Base-by-base conservation (phyloP, 2,888 invertebrate species). In the Cataglyphis cursor region DNA sequence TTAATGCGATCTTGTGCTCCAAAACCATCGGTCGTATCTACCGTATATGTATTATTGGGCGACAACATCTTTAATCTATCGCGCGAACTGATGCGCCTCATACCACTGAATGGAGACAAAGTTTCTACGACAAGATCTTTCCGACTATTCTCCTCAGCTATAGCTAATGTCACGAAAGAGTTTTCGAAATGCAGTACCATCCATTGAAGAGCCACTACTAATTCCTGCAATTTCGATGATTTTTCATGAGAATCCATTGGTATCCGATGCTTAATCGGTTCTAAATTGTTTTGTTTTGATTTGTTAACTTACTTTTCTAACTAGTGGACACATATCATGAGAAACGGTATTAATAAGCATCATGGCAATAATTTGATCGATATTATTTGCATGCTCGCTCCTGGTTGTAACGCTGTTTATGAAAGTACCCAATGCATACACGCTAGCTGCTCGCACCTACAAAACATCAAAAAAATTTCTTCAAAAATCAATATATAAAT, bases 351-450 rank as follows among this genome's bases (percentile, higher is more conserved):
- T 97, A 75, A 98, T 96, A 88, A 99, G 96, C 80, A 97, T 97
- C 95, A 98, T 97, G 86, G 98, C 99, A 88, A 99, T 97, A 91
- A 97, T 97, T 93, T 99, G 98, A 95, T 99, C 99, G 84, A 99
- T 98, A 93, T 97, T 98, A 95, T 98, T 98, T 62, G 99, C 98
- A 95, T 99, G 99, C 93, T 99, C 98, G 72, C 97, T 97, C 90
- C 99, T 97, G 93, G 97, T 97, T 38, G 96, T 96, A 61, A 97
- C 97, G 51, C 97, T 97, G 94, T 97, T 98, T 91, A 99, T 97
- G 95, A 99, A 99, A 31, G 99, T 98, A 87, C 99, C 99, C 85
- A 99, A 96, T 18, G 99, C 99, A 95, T 97, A 99, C 6, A 99
- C 99, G 65, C 98, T 97, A 1, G 99, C 98, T 15, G 99, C 99